These are phyloP conservation scores for Tenthredo mesomela DNA, from an alignment of 2,888 invertebrate genomes.

Conservation along the genomic window DNA sequence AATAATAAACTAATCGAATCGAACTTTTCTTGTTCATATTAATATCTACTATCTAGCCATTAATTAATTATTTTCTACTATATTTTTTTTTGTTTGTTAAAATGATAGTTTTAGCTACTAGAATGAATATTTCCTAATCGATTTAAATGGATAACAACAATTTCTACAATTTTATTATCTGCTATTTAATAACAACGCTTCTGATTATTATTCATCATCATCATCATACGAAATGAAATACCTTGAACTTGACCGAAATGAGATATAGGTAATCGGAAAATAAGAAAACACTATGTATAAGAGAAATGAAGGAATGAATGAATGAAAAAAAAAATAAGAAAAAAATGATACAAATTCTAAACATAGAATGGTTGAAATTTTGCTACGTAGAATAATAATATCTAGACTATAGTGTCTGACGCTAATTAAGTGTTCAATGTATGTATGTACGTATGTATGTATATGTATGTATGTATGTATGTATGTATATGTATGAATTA, in stretches of 20 bases:
- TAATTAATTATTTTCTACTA: background rate
- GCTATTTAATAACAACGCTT: background rate
- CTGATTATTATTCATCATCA: background rate
- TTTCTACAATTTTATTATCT: background rate
- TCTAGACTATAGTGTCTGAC: background rate
- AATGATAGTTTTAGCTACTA: constrained; percentile 19
- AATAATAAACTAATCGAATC: constrained; percentile 9
- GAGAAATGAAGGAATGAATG: no score
- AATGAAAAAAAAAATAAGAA: background rate
- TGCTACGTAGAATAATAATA: constrained; percentile 25
- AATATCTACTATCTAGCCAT: background rate
- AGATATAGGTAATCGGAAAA: background rate
- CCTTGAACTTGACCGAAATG: background rate
- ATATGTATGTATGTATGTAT: no score
- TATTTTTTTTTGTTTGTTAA: background rate
- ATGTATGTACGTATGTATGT: constrained; percentile 34
- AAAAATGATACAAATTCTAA: background rate
- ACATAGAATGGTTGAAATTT: constrained; percentile 38
- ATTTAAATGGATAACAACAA: background rate
- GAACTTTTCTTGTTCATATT: constrained; percentile 8
- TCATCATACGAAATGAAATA: background rate
- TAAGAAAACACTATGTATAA: background rate
- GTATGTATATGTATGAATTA: constrained; percentile 36
- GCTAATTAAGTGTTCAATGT: constrained; percentile 14
- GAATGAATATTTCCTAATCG: background rate